Evolutionary conservation across 2,113 vertebrate species (phyloP), one percentile per base, ranked within the genome.

Genomic region (Myotis yumanensis): DNA sequence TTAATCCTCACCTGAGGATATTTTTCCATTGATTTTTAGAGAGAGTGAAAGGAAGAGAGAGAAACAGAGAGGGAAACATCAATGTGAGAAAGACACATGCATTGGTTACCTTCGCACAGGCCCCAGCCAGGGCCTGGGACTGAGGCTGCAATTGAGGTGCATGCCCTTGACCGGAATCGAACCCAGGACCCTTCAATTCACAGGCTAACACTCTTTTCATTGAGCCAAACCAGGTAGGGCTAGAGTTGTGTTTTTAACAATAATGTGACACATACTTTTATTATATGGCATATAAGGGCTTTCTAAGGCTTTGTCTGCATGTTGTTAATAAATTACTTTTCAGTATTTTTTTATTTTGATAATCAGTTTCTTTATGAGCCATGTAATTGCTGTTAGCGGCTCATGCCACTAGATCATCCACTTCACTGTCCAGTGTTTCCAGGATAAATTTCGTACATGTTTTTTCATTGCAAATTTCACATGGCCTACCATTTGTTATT

Each of bases 251-350:
- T 59, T 88, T 84, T 37, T 57, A 80, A 90, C 30, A 77, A 22
- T 64, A 79, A 46, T 25, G 15, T 88, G 35, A 89, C 14, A 43
- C 15, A 48, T 73, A 6, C 30, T 89, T 91, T 85, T 79, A 90
- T 40, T 82, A 28, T 54, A 71, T 82, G 52, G 5, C 5, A 71
- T 35, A 28, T 7, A 79, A n/a, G 48, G 86, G 16, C 30, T 52
- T 84, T 86, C 40, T 85, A 57, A 86, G 73, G 48, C 35, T 79
- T 91, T 76, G 37, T 59, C 10, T 57, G 51, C 7, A 43, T 83
- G 57, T 35, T 86, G 43, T 73, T 72, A 86, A 30, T 71, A 43
- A 90, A 66, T 79, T 86, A 37, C n/a, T 95, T 92, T 81, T 69
- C 35, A 54, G 35, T 68, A 30, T 73, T 92, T 82, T 82, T 81